Base-by-base conservation (phyloP, 1,140 invertebrate species). In the Dendroctonus ponderosae region DNA sequence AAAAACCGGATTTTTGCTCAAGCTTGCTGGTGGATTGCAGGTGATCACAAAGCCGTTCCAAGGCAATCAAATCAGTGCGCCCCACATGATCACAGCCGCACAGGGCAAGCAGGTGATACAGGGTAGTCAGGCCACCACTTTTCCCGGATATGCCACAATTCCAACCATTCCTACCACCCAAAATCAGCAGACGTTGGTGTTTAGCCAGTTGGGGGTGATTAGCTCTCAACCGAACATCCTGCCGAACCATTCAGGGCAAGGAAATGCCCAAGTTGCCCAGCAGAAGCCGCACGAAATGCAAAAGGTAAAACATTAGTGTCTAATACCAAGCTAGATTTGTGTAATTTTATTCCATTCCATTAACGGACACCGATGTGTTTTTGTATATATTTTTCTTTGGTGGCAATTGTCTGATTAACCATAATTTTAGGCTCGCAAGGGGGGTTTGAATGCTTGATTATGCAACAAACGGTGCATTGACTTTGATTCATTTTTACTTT, bases 31-130 rank as follows among this genome's bases (percentile, higher is more conserved):
- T 9, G 37, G 43, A 9, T 66, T 79, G 26, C 73, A 90, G 85
- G 89, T 91, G 6, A 91, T 91, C 59, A 85, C 90, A 5, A 93
- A 93, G 76, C 87, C 90, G 0, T 92, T 93, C 75, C 90, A 91
- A 78, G 85, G 88, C 2, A 88, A 88, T 64, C 57, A 59, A 48
- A 59, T 59, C 14, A 42, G 6, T 7, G 57, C 41, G 8, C 88
- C 88, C 0, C 91, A 93, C 71, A 91, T 93, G 89, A 77, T 93
- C 43, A 88, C 89, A 0, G 84, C 89, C 0, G 82, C 86, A 50
- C 87, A 82, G 78, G 87, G 82, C 74, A 91, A 87, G 80, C 86
- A 83, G 79, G 86, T 85, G 70, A 77, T 88, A 3, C 83, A 85
- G 74, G 79, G 76, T 51, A 82, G 84, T 54, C 84, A 85, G 76